Evolutionary conservation across 1,140 invertebrate genomes (phyloP).

Genomic region (Rhopalosiphum maidis): DNA sequence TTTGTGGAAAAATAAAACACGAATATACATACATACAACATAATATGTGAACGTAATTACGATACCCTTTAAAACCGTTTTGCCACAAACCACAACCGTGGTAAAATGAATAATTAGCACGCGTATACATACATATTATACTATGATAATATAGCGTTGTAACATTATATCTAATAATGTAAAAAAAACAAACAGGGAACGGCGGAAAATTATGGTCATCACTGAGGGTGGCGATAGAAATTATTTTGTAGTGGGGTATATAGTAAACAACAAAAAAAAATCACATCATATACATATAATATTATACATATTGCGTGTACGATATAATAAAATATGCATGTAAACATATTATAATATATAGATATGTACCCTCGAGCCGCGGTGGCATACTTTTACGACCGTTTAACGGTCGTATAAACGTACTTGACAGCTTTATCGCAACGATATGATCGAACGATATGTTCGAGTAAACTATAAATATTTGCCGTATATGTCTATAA

Average conservation of each 20-base stretch:
- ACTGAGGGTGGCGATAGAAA: neutral
- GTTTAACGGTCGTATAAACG: neutral
- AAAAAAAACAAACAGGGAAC: neutral
- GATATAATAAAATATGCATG: neutral
- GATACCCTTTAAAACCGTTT: neutral
- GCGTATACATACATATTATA: neutral
- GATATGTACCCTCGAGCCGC: neutral
- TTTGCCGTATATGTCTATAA: neutral
- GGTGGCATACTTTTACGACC: neutral
- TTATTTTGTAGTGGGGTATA: neutral
- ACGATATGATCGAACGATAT: constrained; percentile 16
- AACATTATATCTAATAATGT: neutral
- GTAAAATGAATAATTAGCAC: neutral
- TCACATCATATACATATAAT: neutral
- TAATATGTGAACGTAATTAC: neutral
- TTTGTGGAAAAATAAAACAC: neutral
- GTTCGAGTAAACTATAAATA: neutral
- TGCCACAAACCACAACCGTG: constrained; percentile 1
- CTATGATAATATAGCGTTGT: neutral
- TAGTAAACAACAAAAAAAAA: neutral
- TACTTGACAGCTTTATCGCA: constrained; percentile 16
- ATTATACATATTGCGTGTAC: neutral
- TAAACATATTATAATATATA: constrained; percentile 1
- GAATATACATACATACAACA: neutral
- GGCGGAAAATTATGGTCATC: neutral